Evolutionary conservation across 1,140 invertebrate genomes (phyloP).

Genomic region (Chironomus striatipennis): DNA sequence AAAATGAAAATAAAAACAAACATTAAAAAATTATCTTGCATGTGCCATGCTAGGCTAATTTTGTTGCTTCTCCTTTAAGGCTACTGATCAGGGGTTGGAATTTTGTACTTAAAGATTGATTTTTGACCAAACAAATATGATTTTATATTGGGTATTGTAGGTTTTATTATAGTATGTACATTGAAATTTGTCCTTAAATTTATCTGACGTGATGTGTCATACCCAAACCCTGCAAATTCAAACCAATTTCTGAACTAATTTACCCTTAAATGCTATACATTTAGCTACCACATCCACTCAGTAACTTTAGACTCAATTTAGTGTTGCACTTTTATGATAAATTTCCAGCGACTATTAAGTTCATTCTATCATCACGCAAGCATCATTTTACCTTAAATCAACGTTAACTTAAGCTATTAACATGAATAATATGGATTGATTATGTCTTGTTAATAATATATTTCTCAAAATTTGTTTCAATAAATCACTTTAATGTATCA

Average conservation of each 20-base stretch:
- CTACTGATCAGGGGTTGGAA: too few relatives aligned
- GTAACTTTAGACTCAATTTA: not conserved
- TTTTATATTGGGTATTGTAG: too few relatives aligned
- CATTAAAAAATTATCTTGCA: not conserved
- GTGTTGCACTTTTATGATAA: too few relatives aligned
- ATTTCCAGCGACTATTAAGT: too few relatives aligned
- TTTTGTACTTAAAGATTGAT: too few relatives aligned
- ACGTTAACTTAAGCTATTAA: too few relatives aligned
- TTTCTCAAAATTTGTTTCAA: not conserved
- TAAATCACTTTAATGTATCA: too few relatives aligned
- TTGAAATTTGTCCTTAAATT: too few relatives aligned
- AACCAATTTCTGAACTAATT: not conserved
- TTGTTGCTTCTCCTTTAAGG: not conserved
- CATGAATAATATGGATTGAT: too few relatives aligned
- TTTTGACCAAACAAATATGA: too few relatives aligned
- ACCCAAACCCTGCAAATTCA: not conserved
- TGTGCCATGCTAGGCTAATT: conserved; percentile 1
- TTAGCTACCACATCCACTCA: not conserved
- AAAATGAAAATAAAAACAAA: not conserved
- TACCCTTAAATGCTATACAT: not conserved
- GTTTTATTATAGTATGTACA: too few relatives aligned
- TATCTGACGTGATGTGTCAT: too few relatives aligned
- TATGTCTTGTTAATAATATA: not conserved
- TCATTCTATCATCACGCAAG: not conserved
- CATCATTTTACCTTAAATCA: not conserved